These are phyloP conservation scores for Hippocampus comes DNA, from an alignment of 2,113 vertebrate species.

Conservation along the genomic window DNA sequence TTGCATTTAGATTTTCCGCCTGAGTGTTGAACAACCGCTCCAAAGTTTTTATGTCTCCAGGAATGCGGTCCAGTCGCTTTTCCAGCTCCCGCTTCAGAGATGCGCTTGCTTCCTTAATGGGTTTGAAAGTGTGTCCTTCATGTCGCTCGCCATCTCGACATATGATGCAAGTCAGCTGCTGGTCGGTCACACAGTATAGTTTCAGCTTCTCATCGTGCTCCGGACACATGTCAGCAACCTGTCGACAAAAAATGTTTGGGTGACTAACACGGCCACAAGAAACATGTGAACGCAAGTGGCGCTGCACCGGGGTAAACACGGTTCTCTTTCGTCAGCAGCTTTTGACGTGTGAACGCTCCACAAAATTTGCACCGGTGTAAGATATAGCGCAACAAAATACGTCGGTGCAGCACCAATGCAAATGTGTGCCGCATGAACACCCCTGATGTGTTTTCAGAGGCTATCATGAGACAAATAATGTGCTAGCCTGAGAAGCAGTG, in stretches of 20 bases:
- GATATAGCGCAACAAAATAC: no score
- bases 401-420: no score
- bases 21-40: background rate
- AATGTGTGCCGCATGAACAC: no score
- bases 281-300: no score
- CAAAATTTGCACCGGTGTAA: no score
- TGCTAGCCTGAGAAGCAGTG: no score
- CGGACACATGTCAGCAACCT: background rate
- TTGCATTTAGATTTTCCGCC: background rate
- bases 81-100: background rate
- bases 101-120: background rate
- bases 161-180: background rate
- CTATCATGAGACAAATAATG: no score
- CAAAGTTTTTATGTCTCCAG: background rate
- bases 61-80: background rate
- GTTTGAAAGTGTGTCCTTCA: background rate
- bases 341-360: no score
- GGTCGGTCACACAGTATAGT: background rate
- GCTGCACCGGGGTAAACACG: no score
- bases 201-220: background rate
- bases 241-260: background rate
- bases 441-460: no score
- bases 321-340: no score
- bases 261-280: background rate
- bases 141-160: background rate